Evolutionary conservation across 1,140 invertebrate genomes (phyloP), one percentile per base, ranked within the genome.

Genomic region (Odontomachus brunneus): DNA sequence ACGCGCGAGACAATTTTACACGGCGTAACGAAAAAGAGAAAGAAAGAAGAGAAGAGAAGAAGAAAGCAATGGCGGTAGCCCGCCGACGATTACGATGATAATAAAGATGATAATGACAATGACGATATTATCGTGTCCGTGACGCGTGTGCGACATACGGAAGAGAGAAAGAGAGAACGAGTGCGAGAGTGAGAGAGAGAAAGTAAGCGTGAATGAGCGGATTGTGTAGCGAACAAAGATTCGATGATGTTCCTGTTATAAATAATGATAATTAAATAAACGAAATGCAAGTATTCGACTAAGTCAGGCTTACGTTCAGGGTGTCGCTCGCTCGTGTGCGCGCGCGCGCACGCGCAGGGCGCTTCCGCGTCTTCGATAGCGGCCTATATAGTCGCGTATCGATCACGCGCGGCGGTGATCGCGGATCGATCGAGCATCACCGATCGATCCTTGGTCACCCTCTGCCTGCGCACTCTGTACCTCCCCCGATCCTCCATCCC

Each of bases 191-290:
- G 53, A 19, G n/a, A 19, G 19, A 24, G 14, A 17, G 29, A 14
- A 26, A 19, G 29, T 9, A 63, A 29, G 19, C 57, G 75, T 38
- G 19, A 55, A 29, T 7, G 24, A 22, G 44, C 24, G 33, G 44
- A 12, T 44, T 90, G 85, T 90, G 85, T 90, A 83, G 92, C 90
- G 91, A 92, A 92, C 90, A 93, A 92, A 93, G 92, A 92, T 93
- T 94, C 92, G 92, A 93, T 93, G 86, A 93, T 93, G 93, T 93
- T 94, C 93, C 93, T 93, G 91, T 93, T 94, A 89, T 84, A 92
- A 92, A 90, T 92, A 91, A 92, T 92, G 91, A 91, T 93, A 91
- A 91, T 90, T 89, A 91, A 89, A 84, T 84, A 87, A 86, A 90
- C 82, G 83, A 90, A 90, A 89, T 87, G 88, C 76, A 80, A 89